Conservation (phyloP, 1,140 invertebrate genomes). For the Drosophila pruinosa region DNA sequence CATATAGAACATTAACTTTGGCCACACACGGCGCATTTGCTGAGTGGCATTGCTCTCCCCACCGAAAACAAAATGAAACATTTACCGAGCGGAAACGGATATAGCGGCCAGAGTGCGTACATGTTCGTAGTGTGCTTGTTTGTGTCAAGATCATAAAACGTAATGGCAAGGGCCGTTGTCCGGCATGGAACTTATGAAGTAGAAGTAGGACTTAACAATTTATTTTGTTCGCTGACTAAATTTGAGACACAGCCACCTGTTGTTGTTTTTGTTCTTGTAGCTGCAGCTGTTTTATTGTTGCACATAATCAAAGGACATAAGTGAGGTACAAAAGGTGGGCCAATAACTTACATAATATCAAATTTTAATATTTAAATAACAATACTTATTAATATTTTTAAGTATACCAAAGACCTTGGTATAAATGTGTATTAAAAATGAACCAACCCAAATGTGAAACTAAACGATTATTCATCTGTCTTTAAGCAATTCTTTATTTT, state of each 20-base stretch:
- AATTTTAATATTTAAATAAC: background rate
- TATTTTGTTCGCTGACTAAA: slow-evolving; percentile 10
- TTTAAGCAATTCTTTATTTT: background rate
- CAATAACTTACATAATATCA: background rate
- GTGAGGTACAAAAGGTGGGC: slow-evolving; percentile 6
- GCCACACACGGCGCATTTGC: slow-evolving; percentile 51
- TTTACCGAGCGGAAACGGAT: slow-evolving; percentile 75
- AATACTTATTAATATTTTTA: background rate
- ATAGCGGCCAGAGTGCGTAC: slow-evolving; percentile 44
- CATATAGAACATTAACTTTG: slow-evolving; percentile 70
- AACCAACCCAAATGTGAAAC: no score
- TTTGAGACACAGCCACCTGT: slow-evolving; percentile 22
- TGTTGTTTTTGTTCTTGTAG: slow-evolving; percentile 14
- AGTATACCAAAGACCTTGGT: no score
- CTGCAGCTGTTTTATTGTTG: slow-evolving; percentile 14
- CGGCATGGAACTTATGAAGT: background rate
- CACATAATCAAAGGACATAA: slow-evolving; percentile 19
- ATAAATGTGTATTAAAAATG: no score
- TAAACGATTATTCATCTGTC: background rate
- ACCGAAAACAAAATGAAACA: slow-evolving; percentile 70
- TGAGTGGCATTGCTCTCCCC: slow-evolving; percentile 57
- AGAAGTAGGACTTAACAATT: slow-evolving; percentile 6
- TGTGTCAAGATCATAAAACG: slow-evolving; percentile 58
- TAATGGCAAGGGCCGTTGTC: slow-evolving; percentile 25
- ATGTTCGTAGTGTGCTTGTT: slow-evolving; percentile 4